Evolutionary conservation across 2,797 vertebrate genomes (phyloP), one percentile per base, ranked within the genome.

Genomic region (Bufotes viridis): DNA sequence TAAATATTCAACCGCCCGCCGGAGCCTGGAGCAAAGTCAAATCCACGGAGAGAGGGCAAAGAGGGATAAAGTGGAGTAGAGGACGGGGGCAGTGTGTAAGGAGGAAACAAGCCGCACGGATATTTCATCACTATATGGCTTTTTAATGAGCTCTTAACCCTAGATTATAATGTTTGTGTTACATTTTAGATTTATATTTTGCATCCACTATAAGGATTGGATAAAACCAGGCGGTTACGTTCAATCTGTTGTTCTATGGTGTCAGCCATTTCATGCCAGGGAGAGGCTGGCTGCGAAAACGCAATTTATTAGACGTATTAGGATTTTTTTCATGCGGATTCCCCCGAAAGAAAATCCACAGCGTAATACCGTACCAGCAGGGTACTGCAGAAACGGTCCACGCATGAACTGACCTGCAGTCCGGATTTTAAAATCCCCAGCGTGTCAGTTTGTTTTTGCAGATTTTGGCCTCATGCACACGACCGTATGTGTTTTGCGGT

Each of bases 21-120:
- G n/a, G 20, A 82, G 61, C 80, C 22, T 2, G 61, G 12, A 82
- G 80, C 61, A 82, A 82, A 67, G 80, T 82, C 80, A 82, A 17
- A 29, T 82, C 61, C 58, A 63, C 15, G 15, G 60, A 51, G 61
- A 82, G 80, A 82, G 80, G 80, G 14, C 49, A 18, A 67, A 82
- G 79, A 55, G 15, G 72, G 42, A 51, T 75, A n/a, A 74, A 51
- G 72, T n/a, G 22, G 75, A 53, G 49, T 15, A 24, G 22, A 13
- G 49, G 49, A 76, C 29, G 14, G 42, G 72, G 42, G 2, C 7
- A n/a, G 20, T 22, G 10, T 42, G 34, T 49, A 74, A 49, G 20
- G 22, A 75, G 72, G 42, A 3, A 74, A n/a, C 9, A 65, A 22
- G 8, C 11, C 15, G 60, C 18, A 42, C 2, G 11, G 1, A 7